phyloP scores from a whole-genome alignment of 2,797 vertebrate species.

The Arremon brunneinucha region DNA sequence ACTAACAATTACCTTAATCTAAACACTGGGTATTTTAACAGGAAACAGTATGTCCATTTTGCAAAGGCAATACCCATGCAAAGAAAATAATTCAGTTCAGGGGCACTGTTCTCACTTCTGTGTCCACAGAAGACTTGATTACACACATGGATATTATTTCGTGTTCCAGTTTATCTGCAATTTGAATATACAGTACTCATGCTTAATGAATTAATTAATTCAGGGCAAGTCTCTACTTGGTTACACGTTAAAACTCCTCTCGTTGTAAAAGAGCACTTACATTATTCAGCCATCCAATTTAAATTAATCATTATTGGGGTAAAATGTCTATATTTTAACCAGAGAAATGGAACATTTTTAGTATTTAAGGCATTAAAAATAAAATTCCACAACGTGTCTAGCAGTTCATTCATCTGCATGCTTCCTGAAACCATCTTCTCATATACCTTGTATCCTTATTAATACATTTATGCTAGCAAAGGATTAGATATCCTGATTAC shows the following conservation, averaged over 20 bases:
- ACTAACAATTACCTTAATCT: background rate
- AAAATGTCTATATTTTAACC: background rate
- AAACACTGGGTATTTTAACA: background rate
- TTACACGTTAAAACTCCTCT: conserved; percentile 19
- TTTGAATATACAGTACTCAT: conserved; percentile 60
- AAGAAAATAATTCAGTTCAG: background rate
- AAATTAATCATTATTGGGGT: conserved; percentile 3
- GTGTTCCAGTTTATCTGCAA: conserved; percentile 53
- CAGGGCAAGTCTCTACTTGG: conserved; percentile 45
- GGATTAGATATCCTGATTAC: conserved; percentile 52
- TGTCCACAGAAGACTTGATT: conserved; percentile 17
- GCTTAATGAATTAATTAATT: conserved; percentile 67
- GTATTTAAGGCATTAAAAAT: background rate
- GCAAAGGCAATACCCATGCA: background rate
- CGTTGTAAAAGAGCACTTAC: background rate
- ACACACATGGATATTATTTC: conserved; percentile 44
- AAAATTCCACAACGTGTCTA: background rate
- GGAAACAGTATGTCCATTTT: background rate
- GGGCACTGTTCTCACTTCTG: background rate
- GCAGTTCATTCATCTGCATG: background rate
- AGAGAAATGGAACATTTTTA: background rate
- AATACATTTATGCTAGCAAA: conserved; percentile 48
- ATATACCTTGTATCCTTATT: conserved; percentile 17
- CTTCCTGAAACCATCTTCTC: background rate
- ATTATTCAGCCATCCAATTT: conserved; percentile 28